A percentile compares a stretch with the other conserved stretches of the same genome.
These are phyloP conservation scores for Venustoraphidia nigricollis DNA, from an alignment of 2,888 invertebrate species.

Conservation along the genomic window DNA sequence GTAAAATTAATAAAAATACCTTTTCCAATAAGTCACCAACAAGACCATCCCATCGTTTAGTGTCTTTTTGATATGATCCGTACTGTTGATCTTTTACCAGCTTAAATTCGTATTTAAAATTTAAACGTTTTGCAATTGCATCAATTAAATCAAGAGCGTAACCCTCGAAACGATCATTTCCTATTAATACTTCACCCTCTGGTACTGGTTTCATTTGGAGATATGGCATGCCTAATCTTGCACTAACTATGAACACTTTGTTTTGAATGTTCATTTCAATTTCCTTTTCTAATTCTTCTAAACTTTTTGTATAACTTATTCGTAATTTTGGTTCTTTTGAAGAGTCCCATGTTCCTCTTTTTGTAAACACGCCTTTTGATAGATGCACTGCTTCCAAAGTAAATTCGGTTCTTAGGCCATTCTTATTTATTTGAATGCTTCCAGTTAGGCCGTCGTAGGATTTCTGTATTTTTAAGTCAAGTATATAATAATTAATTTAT, in stretches of 20 bases:
- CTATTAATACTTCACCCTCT: slow-evolving; percentile 43
- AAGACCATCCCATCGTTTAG: slow-evolving; percentile 66
- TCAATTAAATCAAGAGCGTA: slow-evolving; percentile 83
- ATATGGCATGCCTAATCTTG: slow-evolving; percentile 59
- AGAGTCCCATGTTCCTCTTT: slow-evolving; percentile 31
- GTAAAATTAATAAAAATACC: slow-evolving; percentile 26
- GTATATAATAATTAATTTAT: no score
- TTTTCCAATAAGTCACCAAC: slow-evolving; percentile 60
- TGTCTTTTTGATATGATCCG: slow-evolving; percentile 51
- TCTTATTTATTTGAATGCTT: slow-evolving; percentile 42
- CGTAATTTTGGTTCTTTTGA: no score
- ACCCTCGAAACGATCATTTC: slow-evolving; percentile 71
- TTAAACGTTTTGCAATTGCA: slow-evolving; percentile 45
- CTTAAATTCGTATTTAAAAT: slow-evolving; percentile 55
- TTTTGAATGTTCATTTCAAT: slow-evolving; percentile 29
- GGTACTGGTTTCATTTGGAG: slow-evolving; percentile 38
- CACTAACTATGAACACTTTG: slow-evolving; percentile 31
- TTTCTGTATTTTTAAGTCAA: no score
- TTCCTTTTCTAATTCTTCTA: no score
- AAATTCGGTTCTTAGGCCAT: slow-evolving; percentile 48
- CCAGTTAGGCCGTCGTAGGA: slow-evolving; percentile 41
- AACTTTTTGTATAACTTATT: no score
- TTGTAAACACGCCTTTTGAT: slow-evolving; percentile 38
- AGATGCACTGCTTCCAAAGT: slow-evolving; percentile 49
- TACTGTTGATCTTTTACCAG: slow-evolving; percentile 55